Percentiles rank a stretch among this genome's conserved stretches.
phyloP scores from a whole-genome alignment of 2,888 invertebrate species.

The Tholera decimalis region DNA sequence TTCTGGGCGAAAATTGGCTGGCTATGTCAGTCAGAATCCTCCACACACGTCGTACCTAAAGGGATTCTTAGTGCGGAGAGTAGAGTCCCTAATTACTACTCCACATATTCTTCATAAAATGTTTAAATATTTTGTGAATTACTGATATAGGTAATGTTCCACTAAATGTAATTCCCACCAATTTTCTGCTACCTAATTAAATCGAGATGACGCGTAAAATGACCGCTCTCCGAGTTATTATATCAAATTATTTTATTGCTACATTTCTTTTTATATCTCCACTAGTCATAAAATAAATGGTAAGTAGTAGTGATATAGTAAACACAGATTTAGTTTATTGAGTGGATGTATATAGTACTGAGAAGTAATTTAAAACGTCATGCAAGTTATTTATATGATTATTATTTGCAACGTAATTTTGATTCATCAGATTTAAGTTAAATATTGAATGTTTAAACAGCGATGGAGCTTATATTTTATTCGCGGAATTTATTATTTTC shows the following conservation, averaged over 20 bases:
- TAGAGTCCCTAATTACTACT: neutral
- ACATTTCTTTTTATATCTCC: neutral
- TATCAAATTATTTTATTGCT: conserved; percentile 17
- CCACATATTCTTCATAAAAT: neutral
- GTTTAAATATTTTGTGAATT: neutral
- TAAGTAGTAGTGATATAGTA: conserved; percentile 5
- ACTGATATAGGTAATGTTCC: neutral
- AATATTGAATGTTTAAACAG: neutral
- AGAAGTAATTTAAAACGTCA: neutral
- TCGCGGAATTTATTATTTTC: no score
- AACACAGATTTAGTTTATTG: conserved; percentile 3
- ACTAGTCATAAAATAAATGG: conserved; percentile 14
- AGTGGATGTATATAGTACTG: conserved; percentile 3
- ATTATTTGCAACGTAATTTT: neutral
- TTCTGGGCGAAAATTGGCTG: neutral
- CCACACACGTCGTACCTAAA: no score
- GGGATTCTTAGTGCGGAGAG: neutral
- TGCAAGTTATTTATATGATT: no score
- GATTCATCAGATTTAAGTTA: neutral
- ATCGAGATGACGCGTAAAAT: conserved; percentile 11
- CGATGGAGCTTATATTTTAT: no score
- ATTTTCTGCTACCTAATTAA: neutral
- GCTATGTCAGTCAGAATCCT: neutral
- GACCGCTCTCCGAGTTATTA: neutral
- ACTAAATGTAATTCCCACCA: neutral